phyloP scores from a whole-genome alignment of 2,888 invertebrate species.

The Philereme vetulata region DNA sequence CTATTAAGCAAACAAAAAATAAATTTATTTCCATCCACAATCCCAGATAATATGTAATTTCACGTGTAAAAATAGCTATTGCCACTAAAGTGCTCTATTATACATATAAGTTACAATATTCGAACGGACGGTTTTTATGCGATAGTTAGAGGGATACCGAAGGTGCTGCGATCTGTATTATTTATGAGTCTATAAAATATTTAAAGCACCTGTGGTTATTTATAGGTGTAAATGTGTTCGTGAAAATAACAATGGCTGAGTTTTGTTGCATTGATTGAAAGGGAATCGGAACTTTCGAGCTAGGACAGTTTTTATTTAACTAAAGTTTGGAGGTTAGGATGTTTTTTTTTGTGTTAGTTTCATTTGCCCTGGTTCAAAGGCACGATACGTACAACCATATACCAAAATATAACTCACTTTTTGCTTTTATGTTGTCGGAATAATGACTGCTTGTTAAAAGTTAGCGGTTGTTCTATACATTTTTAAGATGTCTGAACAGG shows the following conservation, averaged over 20 bases:
- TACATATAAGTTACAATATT: conserved; percentile 34
- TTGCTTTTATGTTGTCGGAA: too few relatives aligned
- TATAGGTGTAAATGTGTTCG: conserved; percentile 47
- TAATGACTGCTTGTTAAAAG: too few relatives aligned
- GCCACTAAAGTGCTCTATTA: conserved; percentile 26
- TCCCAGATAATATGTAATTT: conserved; percentile 15
- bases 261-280: conserved; percentile 28
- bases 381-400: too few relatives aligned
- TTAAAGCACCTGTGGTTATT: conserved; percentile 65
- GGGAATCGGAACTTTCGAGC: conserved; percentile 9
- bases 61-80: conserved; percentile 18
- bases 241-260: conserved; percentile 33
- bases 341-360: too few relatives aligned
- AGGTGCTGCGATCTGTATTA: conserved; percentile 47
- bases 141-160: conserved; percentile 44
- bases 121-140: conserved; percentile 45
- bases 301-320: not conserved
- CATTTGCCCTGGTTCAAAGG: too few relatives aligned
- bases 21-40: not conserved
- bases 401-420: too few relatives aligned
- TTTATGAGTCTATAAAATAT: conserved; percentile 67
- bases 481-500: too few relatives aligned
- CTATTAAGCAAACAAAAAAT: not conserved
- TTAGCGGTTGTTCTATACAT: too few relatives aligned
- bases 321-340: too few relatives aligned